Evolutionary conservation across 2,113 vertebrate genomes (phyloP), one percentile per base, ranked within the genome.

Genomic region (Brachirus orientalis): DNA sequence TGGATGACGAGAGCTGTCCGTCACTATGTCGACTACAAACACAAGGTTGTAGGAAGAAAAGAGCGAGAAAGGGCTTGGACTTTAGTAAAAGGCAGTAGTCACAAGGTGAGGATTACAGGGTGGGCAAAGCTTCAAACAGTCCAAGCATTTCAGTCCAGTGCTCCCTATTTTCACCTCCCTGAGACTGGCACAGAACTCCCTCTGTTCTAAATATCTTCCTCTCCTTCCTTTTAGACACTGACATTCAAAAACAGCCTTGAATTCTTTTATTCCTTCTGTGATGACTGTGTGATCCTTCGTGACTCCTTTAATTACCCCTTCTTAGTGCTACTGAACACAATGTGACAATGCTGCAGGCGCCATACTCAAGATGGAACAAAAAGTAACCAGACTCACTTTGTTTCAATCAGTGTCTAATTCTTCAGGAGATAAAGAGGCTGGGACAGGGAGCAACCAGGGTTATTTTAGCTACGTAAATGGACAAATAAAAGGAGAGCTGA

Each of bases 91-190:
- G 80, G 48, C 84, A 52, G 63, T 22, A 81, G 82, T 91, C 88
- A 89, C 90, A 90, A 90, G 90, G 80, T 88, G 80, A 80, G 76
- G 86, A 91, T 91, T 88, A 90, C 67, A 51, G 53, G 35, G 67
- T 70, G 84, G 87, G 85, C 87, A 85, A 52, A 52, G 81, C 88
- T 88, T 92, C 85, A 92, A 91, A 88, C 71, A 43, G 63, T 19
- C 37, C 16, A 22, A 44, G 55, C 50, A 47, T 69, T 89, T 85
- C 68, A 76, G 77, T 85, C 88, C 80, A 85, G 90, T 78, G 71
- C 86, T 82, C 67, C 68, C 78, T 8, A 46, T 70, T 79, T 80
- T 75, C 56, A 52, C 64, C 63, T 69, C 35, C 48, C 57, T 47
- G 46, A 74, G 48, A 61, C 41, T 2, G 58, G 65, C 62, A 65